phyloP scores from a whole-genome alignment of 2,888 invertebrate species.

The Sesia apiformis region DNA sequence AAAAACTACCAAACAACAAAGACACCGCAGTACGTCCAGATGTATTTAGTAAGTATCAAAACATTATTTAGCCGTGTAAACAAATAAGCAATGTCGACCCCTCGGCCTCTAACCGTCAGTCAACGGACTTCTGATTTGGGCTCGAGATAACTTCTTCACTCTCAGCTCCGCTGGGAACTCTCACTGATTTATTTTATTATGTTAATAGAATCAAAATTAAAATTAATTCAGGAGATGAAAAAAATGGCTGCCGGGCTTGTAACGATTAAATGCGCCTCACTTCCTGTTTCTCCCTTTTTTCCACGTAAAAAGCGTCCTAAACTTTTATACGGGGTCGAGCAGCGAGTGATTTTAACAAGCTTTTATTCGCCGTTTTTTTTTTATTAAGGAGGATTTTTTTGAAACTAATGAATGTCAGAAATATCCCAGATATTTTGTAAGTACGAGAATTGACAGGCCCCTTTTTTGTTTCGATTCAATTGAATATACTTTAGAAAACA shows the following conservation, averaged over 20 bases:
- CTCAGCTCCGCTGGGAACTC: constrained; percentile 16
- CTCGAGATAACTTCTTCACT: constrained; percentile 30
- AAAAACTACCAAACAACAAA: constrained; percentile 36
- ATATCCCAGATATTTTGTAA: neutral
- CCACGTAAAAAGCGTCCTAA: constrained; percentile 36
- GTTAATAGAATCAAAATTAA: constrained; percentile 52
- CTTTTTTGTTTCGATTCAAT: no score
- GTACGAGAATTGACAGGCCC: no score
- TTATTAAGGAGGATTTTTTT: constrained; percentile 39
- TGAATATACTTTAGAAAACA: no score
- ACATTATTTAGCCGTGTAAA: constrained; percentile 25
- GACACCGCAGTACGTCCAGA: constrained; percentile 15
- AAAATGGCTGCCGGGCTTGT: constrained; percentile 42
- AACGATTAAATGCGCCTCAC: constrained; percentile 51
- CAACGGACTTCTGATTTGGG: constrained; percentile 24
- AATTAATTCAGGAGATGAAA: constrained; percentile 49
- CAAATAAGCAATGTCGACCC: constrained; percentile 36
- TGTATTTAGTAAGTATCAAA: constrained; percentile 2
- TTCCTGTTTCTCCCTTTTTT: constrained; percentile 34
- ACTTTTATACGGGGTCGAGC: constrained; percentile 51
- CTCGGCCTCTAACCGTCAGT: constrained; percentile 28
- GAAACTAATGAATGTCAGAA: constrained; percentile 64
- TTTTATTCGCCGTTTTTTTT: constrained; percentile 48
- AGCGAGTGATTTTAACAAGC: constrained; percentile 63
- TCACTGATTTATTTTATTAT: constrained; percentile 47